Percentiles rank a stretch among this genome's conserved stretches.
These are phyloP conservation scores for Gastracanthus pulcherrimus DNA, from an alignment of 2,888 invertebrate species.

Conservation along the genomic window DNA sequence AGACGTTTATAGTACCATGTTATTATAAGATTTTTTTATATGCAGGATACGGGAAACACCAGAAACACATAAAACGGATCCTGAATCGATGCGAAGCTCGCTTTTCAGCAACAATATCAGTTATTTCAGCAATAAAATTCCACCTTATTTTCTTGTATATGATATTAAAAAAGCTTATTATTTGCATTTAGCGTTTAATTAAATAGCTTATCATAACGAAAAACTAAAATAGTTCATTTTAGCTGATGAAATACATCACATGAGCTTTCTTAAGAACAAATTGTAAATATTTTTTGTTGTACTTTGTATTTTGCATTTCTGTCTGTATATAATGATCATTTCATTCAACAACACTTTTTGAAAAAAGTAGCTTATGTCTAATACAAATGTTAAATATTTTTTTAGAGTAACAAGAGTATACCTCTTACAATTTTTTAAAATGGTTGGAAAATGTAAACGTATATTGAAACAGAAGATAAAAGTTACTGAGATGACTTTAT, in stretches of 20 bases:
- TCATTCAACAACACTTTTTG: conserved; percentile 27
- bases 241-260: neutral
- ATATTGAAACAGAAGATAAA: too few species aligned
- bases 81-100: too few species aligned
- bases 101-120: neutral
- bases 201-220: neutral
- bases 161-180: neutral
- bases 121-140: neutral
- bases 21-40: neutral
- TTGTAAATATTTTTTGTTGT: conserved; percentile 45
- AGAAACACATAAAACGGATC: neutral
- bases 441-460: neutral
- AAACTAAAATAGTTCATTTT: neutral
- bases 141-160: neutral
- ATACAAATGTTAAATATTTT: conserved; percentile 1
- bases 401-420: conserved; percentile 4
- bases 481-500: too few species aligned
- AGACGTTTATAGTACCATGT: neutral
- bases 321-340: conserved; percentile 35
- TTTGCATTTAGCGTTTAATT: conserved; percentile 6
- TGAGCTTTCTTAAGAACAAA: neutral
- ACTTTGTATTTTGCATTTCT: conserved; percentile 43
- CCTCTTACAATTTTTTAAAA: conserved; percentile 32
- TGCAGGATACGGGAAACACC: neutral
- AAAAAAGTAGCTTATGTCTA: neutral